Evolutionary conservation across 2,888 invertebrate genomes (phyloP).

Genomic region (Lasioglossum villosulum): DNA sequence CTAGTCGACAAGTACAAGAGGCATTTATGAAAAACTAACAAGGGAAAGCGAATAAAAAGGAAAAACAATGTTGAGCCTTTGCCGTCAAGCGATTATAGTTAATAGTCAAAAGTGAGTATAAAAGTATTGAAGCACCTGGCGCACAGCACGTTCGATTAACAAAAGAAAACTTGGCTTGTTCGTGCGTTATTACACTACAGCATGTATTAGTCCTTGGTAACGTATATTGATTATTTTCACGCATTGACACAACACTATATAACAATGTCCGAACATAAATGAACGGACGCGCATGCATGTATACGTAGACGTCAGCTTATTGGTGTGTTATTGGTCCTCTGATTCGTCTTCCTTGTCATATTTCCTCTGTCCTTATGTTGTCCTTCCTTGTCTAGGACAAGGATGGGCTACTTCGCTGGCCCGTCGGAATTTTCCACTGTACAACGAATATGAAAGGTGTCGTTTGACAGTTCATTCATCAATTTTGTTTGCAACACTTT

Average conservation of each 20-base stretch:
- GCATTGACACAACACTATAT: constrained; percentile 57
- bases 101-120: constrained; percentile 82
- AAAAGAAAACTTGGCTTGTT: constrained; percentile 1
- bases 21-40: constrained; percentile 25
- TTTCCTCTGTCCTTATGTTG: constrained; percentile 26
- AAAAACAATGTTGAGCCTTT: constrained; percentile 79
- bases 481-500: constrained; percentile 1
- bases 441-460: constrained; percentile 32
- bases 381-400: constrained; percentile 50
- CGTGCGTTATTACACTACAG: not conserved
- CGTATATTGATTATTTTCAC: constrained; percentile 67
- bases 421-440: constrained; percentile 65
- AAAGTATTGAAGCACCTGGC: constrained; percentile 2
- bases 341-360: constrained; percentile 46
- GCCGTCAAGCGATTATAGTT: constrained; percentile 79
- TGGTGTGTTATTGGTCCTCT: constrained; percentile 55
- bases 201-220: not conserved
- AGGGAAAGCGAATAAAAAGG: constrained; percentile 18
- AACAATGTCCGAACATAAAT: constrained; percentile 21
- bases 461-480: constrained; percentile 30
- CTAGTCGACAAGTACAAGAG: constrained; percentile 4
- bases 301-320: constrained; percentile 42
- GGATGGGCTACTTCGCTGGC: constrained; percentile 45
- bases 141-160: not conserved
- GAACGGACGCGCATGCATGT: constrained; percentile 31